Conservation (phyloP, 2,888 invertebrate species). For the Eurytoma californica region DNA sequence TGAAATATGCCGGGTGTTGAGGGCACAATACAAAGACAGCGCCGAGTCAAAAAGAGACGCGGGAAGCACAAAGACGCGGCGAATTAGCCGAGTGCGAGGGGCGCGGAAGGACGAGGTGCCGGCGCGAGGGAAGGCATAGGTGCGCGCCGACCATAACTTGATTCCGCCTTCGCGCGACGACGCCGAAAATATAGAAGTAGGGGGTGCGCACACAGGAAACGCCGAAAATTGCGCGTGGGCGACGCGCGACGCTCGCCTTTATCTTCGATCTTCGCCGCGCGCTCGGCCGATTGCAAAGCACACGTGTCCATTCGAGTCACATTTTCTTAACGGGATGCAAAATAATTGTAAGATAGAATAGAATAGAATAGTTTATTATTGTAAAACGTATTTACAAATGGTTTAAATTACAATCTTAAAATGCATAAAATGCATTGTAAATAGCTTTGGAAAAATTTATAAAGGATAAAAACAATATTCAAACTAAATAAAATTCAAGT, state of each 20-base stretch:
- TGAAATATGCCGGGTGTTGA: slow-evolving; percentile 28
- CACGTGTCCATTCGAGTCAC: background rate
- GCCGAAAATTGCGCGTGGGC: slow-evolving; percentile 15
- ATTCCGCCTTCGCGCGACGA: slow-evolving; percentile 13
- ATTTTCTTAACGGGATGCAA: too few species aligned
- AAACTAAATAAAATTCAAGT: too few species aligned
- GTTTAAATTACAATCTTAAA: too few species aligned
- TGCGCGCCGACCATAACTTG: slow-evolving; percentile 14
- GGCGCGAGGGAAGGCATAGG: background rate
- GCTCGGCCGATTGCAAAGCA: background rate
- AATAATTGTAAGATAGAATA: too few species aligned
- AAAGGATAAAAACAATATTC: too few species aligned
- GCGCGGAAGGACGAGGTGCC: background rate
- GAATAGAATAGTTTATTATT: too few species aligned
- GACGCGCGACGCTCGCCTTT: background rate
- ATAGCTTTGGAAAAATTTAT: too few species aligned
- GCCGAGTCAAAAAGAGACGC: background rate
- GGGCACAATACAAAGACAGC: too few species aligned
- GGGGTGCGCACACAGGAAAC: background rate
- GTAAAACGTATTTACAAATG: too few species aligned
- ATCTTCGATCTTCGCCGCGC: background rate
- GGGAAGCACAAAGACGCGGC: slow-evolving; percentile 37
- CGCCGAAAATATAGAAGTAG: slow-evolving; percentile 37
- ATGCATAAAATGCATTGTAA: too few species aligned
- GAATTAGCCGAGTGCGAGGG: slow-evolving; percentile 22